These are phyloP conservation scores for Dicyrtoma fusca DNA, from an alignment of 2,888 invertebrate genomes.

Conservation along the genomic window DNA sequence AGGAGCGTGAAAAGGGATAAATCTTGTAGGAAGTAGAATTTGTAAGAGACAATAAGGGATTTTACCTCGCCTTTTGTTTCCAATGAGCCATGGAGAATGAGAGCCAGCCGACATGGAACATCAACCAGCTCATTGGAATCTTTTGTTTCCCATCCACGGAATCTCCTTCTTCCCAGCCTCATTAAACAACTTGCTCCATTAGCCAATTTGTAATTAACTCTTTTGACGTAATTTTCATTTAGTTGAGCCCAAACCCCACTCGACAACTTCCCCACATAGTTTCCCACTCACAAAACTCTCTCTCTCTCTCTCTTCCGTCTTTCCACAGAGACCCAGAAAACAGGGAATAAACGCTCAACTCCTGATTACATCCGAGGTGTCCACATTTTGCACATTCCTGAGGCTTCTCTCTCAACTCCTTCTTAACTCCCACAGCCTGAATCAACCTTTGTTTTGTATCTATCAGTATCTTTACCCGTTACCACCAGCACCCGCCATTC, in stretches of 20 bases:
- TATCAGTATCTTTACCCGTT: too few species aligned
- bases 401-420: constrained; percentile 44
- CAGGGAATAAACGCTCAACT: constrained; percentile 12
- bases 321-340: constrained; percentile 2
- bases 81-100: constrained; percentile 32
- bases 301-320: background rate
- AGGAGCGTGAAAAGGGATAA: constrained; percentile 35
- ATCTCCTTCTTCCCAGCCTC: constrained; percentile 34
- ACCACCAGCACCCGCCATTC: too few species aligned
- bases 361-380: constrained; percentile 45
- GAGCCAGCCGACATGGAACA: constrained; percentile 15
- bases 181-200: constrained; percentile 50
- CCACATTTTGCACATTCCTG: constrained; percentile 49
- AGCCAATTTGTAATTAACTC: constrained; percentile 51
- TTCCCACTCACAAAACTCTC: background rate
- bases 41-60: constrained; percentile 22
- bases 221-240: constrained; percentile 52
- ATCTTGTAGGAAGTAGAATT: constrained; percentile 33
- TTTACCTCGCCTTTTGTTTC: constrained; percentile 26
- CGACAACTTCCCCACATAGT: constrained; percentile 20
- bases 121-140: constrained; percentile 31
- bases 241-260: constrained; percentile 36
- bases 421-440: constrained; percentile 18
- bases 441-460: background rate
- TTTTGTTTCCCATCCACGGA: constrained; percentile 28